Evolutionary conservation across 1,140 invertebrate species (phyloP), one percentile per base, ranked within the genome.

Genomic region (Heliconius hermathena): DNA sequence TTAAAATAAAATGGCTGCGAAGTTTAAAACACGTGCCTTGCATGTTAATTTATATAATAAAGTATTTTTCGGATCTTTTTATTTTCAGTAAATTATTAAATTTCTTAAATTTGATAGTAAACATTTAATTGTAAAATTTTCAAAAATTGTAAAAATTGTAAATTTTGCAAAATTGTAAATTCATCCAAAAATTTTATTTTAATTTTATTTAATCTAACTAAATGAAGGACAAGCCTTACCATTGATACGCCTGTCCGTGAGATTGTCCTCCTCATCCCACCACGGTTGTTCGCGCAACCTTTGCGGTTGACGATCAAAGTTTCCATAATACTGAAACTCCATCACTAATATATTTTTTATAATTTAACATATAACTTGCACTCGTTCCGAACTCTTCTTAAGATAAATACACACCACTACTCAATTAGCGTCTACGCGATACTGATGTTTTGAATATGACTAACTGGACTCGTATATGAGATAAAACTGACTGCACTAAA

Each of bases 231-330:
- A 76, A 54, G 29, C 74, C 88, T 91, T 89, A 93, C 92, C 91
- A 82, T 94, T 88, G 13, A 91, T 83, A 54, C 87, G 89, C 79
- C 93, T 88, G 82, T 94, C 91, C 26, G 91, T 89, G 9, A 94
- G 88, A 9, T 87, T 94, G 80, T 94, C 93, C 74, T 94, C 93
- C 82, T 94, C 93, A 36, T 94, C 93, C 93, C 93, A 94, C 88
- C 90, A 91, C 2, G 93, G 93, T 36, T 91, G 88, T 38, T 94
- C 93, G 41, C 87, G 88, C 22, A 89, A 80, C 72, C 90, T 85
- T 22, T 86, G 83, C 73, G 86, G 78, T 33, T 84, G 85, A 16
- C 89, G 86, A 46, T 94, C 90, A 78, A 88, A 91, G 78, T 90
- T 90, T 22, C 89, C 90, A 77, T 92, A 93, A 81, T 91, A 93